A percentile compares a stretch with the other conserved stretches of the same genome.
Evolutionary conservation across 2,888 invertebrate genomes (phyloP).

Genomic region (Aricia artaxerxes): DNA sequence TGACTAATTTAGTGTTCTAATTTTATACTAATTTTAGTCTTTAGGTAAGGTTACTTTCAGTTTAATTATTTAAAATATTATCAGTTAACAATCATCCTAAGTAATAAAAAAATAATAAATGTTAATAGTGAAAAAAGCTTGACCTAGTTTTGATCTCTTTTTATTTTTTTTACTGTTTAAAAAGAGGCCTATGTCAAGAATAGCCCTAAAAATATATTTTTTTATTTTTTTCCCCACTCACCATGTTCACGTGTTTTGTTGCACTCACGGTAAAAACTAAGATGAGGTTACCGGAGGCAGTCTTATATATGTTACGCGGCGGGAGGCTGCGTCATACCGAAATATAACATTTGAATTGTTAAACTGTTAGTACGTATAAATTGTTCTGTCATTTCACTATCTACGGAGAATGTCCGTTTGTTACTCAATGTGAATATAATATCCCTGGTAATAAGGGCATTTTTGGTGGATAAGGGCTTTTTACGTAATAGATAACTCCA

Average conservation of each 20-base stretch:
- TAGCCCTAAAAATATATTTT: background rate
- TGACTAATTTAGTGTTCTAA: too few relatives aligned
- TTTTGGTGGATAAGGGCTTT: too few relatives aligned
- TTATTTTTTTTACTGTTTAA: too few relatives aligned
- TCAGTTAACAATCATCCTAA: too few relatives aligned
- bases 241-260: constrained; percentile 20
- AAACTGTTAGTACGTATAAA: constrained; percentile 10
- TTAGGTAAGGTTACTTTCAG: too few relatives aligned
- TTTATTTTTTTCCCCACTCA: background rate
- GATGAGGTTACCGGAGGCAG: constrained; percentile 6
- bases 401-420: background rate
- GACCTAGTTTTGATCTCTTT: too few relatives aligned
- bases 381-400: constrained; percentile 13
- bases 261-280: constrained; percentile 5
- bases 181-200: too few relatives aligned
- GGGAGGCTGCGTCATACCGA: background rate
- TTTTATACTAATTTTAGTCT: too few relatives aligned
- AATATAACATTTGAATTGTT: constrained; percentile 12
- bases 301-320: constrained; percentile 24
- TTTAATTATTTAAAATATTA: too few relatives aligned
- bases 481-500: too few relatives aligned
- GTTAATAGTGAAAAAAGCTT: too few relatives aligned
- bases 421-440: background rate
- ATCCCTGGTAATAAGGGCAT: background rate
- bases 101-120: too few relatives aligned